These are phyloP conservation scores for Apis dorsata DNA, from an alignment of 1,140 invertebrate genomes.

Conservation along the genomic window DNA sequence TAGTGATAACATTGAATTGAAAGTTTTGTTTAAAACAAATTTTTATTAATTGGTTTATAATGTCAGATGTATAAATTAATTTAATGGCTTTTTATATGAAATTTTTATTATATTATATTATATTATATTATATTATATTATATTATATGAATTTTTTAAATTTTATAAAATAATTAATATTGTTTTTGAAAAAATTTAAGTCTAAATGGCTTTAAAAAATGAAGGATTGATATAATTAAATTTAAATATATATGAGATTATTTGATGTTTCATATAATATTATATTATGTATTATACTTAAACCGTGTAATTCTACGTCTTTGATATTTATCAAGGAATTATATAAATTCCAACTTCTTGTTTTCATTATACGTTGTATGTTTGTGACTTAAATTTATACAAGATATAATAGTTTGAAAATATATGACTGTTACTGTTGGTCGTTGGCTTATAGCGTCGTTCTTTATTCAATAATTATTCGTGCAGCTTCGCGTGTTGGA, in stretches of 20 bases:
- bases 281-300: not conserved
- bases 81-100: too few relatives aligned
- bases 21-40: too few relatives aligned
- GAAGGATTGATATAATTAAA: not conserved
- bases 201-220: too few relatives aligned
- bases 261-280: not conserved
- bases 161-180: too few relatives aligned
- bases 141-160: too few relatives aligned
- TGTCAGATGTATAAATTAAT: too few relatives aligned
- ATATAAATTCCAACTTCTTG: not conserved
- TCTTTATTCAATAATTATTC: slow-evolving; percentile 29
- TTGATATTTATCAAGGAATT: not conserved
- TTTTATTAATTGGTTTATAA: too few relatives aligned
- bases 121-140: too few relatives aligned
- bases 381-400: not conserved
- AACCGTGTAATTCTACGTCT: not conserved
- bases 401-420: not conserved
- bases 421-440: not conserved
- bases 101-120: too few relatives aligned
- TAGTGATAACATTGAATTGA: too few relatives aligned
- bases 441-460: not conserved
- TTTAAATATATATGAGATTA: not conserved
- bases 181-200: too few relatives aligned
- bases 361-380: not conserved
- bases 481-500: slow-evolving; percentile 11